phyloP scores from a whole-genome alignment of 2,888 invertebrate genomes.

The Masnerella sp. region DNA sequence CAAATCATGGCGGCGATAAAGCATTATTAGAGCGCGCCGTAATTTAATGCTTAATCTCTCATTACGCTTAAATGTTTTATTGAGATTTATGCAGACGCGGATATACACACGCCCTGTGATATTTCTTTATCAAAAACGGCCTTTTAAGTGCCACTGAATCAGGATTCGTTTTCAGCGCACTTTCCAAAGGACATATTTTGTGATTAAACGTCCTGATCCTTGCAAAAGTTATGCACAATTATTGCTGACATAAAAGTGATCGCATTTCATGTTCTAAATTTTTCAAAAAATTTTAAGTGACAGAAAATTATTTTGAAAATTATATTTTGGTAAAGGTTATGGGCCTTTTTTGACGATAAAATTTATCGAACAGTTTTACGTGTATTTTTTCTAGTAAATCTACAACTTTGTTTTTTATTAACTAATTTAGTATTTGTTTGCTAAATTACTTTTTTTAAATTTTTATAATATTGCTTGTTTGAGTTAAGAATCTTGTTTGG shows the following conservation, averaged over 20 bases:
- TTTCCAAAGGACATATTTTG: no score
- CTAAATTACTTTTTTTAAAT: background rate
- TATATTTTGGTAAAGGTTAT: no score
- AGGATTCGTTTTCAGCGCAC: background rate
- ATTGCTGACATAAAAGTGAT: no score
- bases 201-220: background rate
- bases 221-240: background rate
- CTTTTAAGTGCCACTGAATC: background rate
- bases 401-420: no score
- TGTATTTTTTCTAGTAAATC: no score
- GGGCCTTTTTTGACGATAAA: no score
- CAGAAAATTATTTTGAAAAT: no score
- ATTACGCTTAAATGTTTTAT: constrained; percentile 28
- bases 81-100: constrained; percentile 24
- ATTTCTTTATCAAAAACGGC: constrained; percentile 30
- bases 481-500: background rate
- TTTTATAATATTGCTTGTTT: background rate
- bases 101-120: no score
- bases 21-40: constrained; percentile 29
- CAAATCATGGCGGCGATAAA: constrained; percentile 40
- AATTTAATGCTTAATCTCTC: constrained; percentile 25
- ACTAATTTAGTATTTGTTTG: no score
- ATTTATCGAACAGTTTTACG: no score
- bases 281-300: no score
- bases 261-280: no score